These are phyloP conservation scores for Aphelinus atriplicis DNA, from an alignment of 1,140 invertebrate species.

Conservation along the genomic window DNA sequence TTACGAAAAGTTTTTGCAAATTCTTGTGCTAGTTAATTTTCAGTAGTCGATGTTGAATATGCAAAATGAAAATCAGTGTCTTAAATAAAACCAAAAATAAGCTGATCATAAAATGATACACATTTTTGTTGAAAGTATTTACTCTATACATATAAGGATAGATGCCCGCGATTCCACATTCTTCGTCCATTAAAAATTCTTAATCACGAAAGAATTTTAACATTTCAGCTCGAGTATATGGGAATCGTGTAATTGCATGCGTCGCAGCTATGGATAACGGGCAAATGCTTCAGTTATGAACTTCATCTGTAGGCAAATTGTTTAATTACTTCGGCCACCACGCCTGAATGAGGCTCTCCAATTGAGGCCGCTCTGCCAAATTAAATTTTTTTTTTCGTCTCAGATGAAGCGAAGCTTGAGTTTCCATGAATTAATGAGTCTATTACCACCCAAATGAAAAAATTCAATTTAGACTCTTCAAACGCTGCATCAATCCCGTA, in stretches of 20 bases:
- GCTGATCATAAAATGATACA: too few relatives aligned
- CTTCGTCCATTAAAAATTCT: constrained; percentile 55
- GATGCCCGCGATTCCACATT: constrained; percentile 46
- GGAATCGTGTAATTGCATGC: constrained; percentile 64
- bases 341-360: constrained; percentile 4
- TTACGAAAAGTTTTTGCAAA: too few relatives aligned
- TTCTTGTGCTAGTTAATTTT: too few relatives aligned
- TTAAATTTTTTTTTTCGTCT: constrained; percentile 32
- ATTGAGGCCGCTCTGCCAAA: not conserved
- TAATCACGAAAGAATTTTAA: constrained; percentile 63
- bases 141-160: not conserved
- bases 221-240: constrained; percentile 60
- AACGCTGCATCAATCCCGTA: too few relatives aligned
- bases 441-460: too few relatives aligned
- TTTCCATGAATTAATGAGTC: too few relatives aligned
- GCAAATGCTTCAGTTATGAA: constrained; percentile 62
- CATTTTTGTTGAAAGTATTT: too few relatives aligned
- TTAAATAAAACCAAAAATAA: too few relatives aligned
- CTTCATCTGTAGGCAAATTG: constrained; percentile 67
- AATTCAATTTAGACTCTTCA: too few relatives aligned
- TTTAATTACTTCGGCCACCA: constrained; percentile 58
- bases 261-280: constrained; percentile 51
- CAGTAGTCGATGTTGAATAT: too few relatives aligned
- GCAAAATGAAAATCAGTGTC: too few relatives aligned
- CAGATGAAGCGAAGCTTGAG: not conserved